phyloP scores from a whole-genome alignment of 2,888 invertebrate genomes.

The Athalia cordata region DNA sequence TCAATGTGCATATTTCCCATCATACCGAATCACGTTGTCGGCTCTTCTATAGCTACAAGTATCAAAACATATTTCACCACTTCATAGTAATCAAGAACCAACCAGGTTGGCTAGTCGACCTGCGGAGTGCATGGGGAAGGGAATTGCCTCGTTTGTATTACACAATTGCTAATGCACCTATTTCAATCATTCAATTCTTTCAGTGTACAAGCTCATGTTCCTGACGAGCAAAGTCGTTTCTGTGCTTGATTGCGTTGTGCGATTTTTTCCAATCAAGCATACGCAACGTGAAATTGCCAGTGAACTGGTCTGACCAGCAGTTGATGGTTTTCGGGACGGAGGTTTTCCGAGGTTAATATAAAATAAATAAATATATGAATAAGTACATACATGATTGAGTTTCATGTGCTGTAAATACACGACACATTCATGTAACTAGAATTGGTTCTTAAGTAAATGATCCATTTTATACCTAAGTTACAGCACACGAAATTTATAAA shows the following conservation, averaged over 20 bases:
- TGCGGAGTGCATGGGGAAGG: no score
- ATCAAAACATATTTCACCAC: no score
- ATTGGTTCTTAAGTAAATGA: background rate
- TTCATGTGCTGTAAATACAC: conserved; percentile 31
- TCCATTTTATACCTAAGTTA: conserved; percentile 1
- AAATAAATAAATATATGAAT: background rate
- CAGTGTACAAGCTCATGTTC: background rate
- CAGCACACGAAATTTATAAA: conserved; percentile 10
- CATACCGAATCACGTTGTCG: background rate
- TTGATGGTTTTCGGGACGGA: background rate
- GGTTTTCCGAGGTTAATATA: background rate
- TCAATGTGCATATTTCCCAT: background rate
- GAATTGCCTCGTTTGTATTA: no score
- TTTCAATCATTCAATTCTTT: background rate
- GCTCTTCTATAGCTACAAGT: background rate
- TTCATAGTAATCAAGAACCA: no score
- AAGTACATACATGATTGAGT: conserved; percentile 4
- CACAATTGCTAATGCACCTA: background rate
- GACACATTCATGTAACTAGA: background rate
- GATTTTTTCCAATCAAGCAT: conserved; percentile 14
- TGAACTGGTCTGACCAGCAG: background rate
- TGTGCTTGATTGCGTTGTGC: conserved; percentile 4
- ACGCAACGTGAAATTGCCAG: conserved; percentile 20
- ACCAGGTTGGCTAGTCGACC: no score
- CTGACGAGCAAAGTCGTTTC: background rate